Evolutionary conservation across 2,797 vertebrate genomes (phyloP), one percentile per base, ranked within the genome.

Genomic region (Jordanella pulchra): DNA sequence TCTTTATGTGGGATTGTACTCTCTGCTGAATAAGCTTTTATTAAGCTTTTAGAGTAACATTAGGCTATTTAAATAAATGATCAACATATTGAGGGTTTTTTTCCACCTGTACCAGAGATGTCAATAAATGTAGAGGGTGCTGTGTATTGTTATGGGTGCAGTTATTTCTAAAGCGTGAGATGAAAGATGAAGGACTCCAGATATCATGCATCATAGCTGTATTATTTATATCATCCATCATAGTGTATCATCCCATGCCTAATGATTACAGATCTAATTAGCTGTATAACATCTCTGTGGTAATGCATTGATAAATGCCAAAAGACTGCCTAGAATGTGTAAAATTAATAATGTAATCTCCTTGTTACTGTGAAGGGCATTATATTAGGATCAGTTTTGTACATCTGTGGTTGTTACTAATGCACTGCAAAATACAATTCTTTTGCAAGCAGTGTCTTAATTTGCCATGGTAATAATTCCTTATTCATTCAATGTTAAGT

Each of bases 191-290:
- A 15, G 35, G 35, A 32, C 32, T 53, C 7, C 6, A 27, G 50
- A 39, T 42, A 35, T 42, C 50, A 68, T 64, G 21, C 12, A n/a
- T 68, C 35, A 44, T 44, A 13, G 30, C 35, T 42, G 35, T 15
- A 39, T 55, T 25, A 42, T 13, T 55, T 25, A 42, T 13, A 42
- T 68, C 35, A 44, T 55, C 53, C 35, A 27, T 17, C 4, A 18
- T n/a, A 27, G 47, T 51, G 42, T 18, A n/a, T 42, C n/a, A 32
- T 14, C n/a, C 60, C 14, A 44, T 25, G 60, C 60, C n/a, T 42
- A 25, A 64, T 64, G 25, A 64, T 44, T 64, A 64, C 60, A 44
- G 60, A 64, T 64, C 35, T 12, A 27, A 55, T 55, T 68, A 68
- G 32, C 32, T 25, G 66, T 53, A 44, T 39, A 68, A 39, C 50